Base-by-base conservation (phyloP, 2,797 vertebrate genomes). In the Scleropages formosus region DNA sequence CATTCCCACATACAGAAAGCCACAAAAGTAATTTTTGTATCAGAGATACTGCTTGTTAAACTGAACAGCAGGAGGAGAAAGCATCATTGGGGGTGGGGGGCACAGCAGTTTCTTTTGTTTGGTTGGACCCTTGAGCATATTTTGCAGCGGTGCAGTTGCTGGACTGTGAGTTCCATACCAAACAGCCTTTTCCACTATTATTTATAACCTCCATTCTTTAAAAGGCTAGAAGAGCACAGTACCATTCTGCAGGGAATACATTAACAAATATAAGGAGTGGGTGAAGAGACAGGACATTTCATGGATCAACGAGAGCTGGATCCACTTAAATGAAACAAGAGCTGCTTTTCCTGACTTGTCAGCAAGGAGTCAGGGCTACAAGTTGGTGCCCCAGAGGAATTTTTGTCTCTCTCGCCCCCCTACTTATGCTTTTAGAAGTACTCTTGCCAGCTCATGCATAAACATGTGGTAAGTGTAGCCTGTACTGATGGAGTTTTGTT, bases 231-330 rank as follows among this genome's bases (percentile, higher is more conserved):
- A 90, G 93, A 95, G 92, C 92, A 93, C 88, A 91, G 89, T 91
- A 90, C 87, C 79, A 78, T 93, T 91, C 94, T 93, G 90, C 86
- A 85, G 93, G 93, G 94, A 95, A 94, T 95, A 95, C 94, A 96
- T 96, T 95, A 96, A 93, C 84, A 95, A 95, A 93, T 94, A 95
- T 93, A 95, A 94, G 92, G 91, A 95, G 92, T 91, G 93, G 91
- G 93, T 93, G 92, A 94, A 93, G 94, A 95, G 94, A 94, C 92
- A 92, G 90, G 91, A 93, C 90, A 93, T 96, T 96, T 96, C 94
- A 96, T 95, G 95, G 95, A 95, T 95, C 94, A 94, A 94, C 93
- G 94, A 94, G 92, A 96, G 93, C 91, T 85, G 90, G 92, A 93
- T 93, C 92, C 91, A 95, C 94, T 95, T 95, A 96, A 94, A 96